These are phyloP conservation scores for Tetramorium simillimum DNA, from an alignment of 1,140 invertebrate species.

Conservation along the genomic window DNA sequence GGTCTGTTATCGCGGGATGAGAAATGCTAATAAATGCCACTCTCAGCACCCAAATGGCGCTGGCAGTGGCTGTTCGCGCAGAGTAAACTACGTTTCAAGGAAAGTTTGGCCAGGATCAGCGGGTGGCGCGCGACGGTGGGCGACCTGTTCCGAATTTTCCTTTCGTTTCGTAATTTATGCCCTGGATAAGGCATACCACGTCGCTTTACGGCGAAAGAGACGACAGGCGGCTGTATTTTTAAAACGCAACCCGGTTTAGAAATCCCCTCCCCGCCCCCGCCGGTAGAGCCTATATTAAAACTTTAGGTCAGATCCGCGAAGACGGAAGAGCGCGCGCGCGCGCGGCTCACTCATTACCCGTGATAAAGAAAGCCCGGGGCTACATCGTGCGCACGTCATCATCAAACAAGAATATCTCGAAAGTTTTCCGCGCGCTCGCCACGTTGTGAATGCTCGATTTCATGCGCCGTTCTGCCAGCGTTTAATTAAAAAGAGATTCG, in stretches of 20 bases:
- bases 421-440: slow-evolving; percentile 50
- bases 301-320: slow-evolving; percentile 1
- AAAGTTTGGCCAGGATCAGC: slow-evolving; percentile 45
- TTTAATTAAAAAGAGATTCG: slow-evolving; percentile 76
- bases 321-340: not conserved
- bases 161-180: slow-evolving; percentile 32
- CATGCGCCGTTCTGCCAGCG: slow-evolving; percentile 42
- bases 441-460: slow-evolving; percentile 57
- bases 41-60: slow-evolving; percentile 11
- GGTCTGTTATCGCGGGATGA: slow-evolving; percentile 38
- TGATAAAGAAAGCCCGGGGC: slow-evolving; percentile 15
- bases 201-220: not conserved
- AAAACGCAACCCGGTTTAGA: not conserved
- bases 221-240: slow-evolving; percentile 10
- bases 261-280: not conserved
- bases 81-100: slow-evolving; percentile 44
- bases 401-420: slow-evolving; percentile 32
- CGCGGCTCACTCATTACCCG: slow-evolving; percentile 5
- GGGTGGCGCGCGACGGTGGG: not conserved
- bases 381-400: not conserved
- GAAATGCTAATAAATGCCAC: slow-evolving; percentile 55
- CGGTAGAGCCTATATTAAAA: slow-evolving; percentile 29
- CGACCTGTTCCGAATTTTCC: not conserved
- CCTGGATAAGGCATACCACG: not conserved
- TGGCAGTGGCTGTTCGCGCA: slow-evolving; percentile 21